Base-by-base conservation (phyloP, 2,797 vertebrate species). In the Chelon labrosus region DNA sequence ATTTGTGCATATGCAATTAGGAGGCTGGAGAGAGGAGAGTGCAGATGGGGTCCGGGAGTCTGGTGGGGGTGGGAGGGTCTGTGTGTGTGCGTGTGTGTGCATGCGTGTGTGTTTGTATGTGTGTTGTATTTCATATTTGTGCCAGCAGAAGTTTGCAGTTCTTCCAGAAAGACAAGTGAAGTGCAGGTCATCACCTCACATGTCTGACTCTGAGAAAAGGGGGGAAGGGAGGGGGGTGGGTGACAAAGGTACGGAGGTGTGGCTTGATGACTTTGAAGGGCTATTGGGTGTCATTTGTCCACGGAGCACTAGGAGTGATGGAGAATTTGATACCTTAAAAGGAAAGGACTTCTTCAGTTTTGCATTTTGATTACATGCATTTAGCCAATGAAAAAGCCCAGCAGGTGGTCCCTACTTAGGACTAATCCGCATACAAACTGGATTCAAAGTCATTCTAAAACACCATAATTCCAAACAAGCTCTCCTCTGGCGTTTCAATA, bases 1-100 rank as follows among this genome's bases (percentile, higher is more conserved):
- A 98, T 98, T 97, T 97, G 97, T 97, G 97, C 97, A 97, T 97
- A 96, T 96, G 97, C 97, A 97, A 97, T 98, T 97, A 97, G 96
- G 95, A 94, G 96, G 95, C 95, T 95, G 95, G 96, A 96, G 96
- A 96, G 96, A 96, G 93, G 95, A 95, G 95, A 95, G 96, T 96
- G 96, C 96, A 96, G 96, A 96, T 96, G 97, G 97, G 96, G 93
- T 92, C 92, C 84, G 72, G 83, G 90, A 84, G 84, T 85, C 85
- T 85, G 81, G 72, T 82, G 84, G 70, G 85, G 70, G 79, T 62
- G 54, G 73, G 70, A 51, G 73, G 49, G 63, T 67, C 7, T 22
- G 49, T 42, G 63, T 49, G 65, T 20, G 44, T 47, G 62, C 37
- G 54, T 10, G 59, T 60, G 84, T 31, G 66, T 46, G 71, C 10